A percentile compares a stretch with the other conserved stretches of the same genome.
phyloP scores from a whole-genome alignment of 2,113 vertebrate species.

The Cnemophilus loriae region DNA sequence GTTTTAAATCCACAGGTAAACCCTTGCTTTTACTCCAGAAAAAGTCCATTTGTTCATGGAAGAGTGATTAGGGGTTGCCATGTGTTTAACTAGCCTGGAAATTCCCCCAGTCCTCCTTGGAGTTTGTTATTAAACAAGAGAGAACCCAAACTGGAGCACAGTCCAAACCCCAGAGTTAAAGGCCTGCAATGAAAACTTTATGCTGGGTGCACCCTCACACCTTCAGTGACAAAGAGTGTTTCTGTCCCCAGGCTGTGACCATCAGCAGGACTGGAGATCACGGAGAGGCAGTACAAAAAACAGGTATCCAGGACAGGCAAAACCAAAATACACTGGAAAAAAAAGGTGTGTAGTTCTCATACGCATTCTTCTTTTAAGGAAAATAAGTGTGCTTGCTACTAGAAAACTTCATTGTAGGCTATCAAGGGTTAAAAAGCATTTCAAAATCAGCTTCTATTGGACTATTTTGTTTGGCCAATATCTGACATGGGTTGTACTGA shows the following conservation, averaged over 20 bases:
- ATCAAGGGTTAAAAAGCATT: constrained; percentile 54
- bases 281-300: background rate
- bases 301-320: background rate
- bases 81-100: background rate
- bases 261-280: background rate
- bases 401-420: background rate
- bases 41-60: background rate
- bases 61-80: background rate
- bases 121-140: background rate
- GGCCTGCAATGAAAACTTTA: background rate
- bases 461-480: constrained; percentile 67
- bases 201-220: background rate
- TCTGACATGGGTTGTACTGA: constrained; percentile 59
- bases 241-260: background rate
- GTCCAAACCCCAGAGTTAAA: background rate
- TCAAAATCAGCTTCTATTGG: constrained; percentile 42
- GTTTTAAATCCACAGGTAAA: background rate
- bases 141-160: background rate
- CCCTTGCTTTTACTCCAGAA: background rate
- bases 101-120: background rate
- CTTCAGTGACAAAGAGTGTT: background rate
- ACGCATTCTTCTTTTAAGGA: background rate
- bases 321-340: background rate
- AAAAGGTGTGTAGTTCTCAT: background rate
- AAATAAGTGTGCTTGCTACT: background rate